These are phyloP conservation scores for Troides oblongomaculatus DNA, from an alignment of 2,888 invertebrate species.

Conservation along the genomic window DNA sequence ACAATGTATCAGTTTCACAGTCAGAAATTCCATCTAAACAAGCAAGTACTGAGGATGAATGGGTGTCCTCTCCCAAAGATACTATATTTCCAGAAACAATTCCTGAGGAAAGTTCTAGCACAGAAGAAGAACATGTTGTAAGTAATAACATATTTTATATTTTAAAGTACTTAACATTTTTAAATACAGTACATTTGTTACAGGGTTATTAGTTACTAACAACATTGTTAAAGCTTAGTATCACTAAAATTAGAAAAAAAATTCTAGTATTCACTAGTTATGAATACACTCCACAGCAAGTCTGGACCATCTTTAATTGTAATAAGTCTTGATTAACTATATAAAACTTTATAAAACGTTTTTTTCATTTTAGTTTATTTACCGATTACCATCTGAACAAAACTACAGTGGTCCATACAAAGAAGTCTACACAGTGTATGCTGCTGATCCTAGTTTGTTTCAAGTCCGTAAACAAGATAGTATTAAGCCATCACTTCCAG, in stretches of 20 bases:
- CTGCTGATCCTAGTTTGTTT: constrained; percentile 90
- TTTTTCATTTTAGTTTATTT: constrained; percentile 82
- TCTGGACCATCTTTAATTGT: too few species aligned
- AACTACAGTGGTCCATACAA: constrained; percentile 86
- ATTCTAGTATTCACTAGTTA: too few species aligned
- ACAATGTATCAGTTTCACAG: constrained; percentile 75
- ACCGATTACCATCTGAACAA: constrained; percentile 87
- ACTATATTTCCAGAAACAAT: constrained; percentile 95
- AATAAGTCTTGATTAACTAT: neutral
- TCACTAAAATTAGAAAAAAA: too few species aligned
- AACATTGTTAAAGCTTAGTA: neutral
- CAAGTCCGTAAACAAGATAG: constrained; percentile 73
- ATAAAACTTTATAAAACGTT: neutral
- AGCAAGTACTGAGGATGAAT: constrained; percentile 83
- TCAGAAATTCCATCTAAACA: constrained; percentile 78
- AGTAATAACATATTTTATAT: constrained; percentile 28
- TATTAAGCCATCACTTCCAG: constrained; percentile 57
- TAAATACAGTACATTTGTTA: neutral
- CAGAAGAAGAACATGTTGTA: constrained; percentile 94
- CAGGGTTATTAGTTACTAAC: neutral
- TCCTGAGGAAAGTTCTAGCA: constrained; percentile 94
- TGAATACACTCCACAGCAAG: too few species aligned
- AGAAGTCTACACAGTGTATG: constrained; percentile 88
- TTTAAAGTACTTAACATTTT: neutral
- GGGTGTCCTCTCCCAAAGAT: constrained; percentile 93